Conservation (phyloP, 1,140 invertebrate genomes). For the Sesamia nonagrioides region DNA sequence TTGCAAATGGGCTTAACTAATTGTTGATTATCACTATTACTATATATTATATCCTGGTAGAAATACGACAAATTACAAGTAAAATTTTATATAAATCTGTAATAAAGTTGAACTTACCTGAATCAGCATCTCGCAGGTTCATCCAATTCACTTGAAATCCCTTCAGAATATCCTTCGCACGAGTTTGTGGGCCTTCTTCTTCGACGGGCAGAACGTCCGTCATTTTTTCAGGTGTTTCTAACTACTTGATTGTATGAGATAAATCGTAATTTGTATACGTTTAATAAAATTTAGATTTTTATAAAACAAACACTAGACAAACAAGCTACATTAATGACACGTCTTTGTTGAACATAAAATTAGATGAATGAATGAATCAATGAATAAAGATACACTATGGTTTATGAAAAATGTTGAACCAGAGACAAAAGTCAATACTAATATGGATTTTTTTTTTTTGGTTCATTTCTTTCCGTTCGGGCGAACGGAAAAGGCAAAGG, state of each 20-base stretch:
- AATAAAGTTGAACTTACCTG: conserved; percentile 90
- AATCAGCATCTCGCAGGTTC: conserved; percentile 98
- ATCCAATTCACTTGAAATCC: conserved; percentile 97
- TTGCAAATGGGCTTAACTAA: no score
- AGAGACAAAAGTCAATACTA: no score
- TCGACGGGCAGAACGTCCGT: conserved; percentile 74
- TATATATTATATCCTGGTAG: no score
- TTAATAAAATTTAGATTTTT: conserved; percentile 3
- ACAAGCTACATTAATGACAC: conserved; percentile 23
- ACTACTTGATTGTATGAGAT: neutral
- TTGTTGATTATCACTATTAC: no score
- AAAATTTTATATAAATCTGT: no score
- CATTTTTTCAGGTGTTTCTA: conserved; percentile 57
- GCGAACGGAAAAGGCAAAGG: no score
- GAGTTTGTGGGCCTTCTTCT: conserved; percentile 73
- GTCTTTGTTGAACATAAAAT: conserved; percentile 13
- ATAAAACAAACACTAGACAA: conserved; percentile 9
- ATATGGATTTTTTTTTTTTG: no score
- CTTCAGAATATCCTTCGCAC: conserved; percentile 85
- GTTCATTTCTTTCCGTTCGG: no score
- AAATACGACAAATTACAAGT: no score
- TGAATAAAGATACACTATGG: neutral
- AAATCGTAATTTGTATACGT: neutral
- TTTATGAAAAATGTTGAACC: no score
- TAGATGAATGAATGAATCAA: conserved; percentile 10